phyloP scores from a whole-genome alignment of 2,797 vertebrate genomes.

The Trematomus bernacchii region DNA sequence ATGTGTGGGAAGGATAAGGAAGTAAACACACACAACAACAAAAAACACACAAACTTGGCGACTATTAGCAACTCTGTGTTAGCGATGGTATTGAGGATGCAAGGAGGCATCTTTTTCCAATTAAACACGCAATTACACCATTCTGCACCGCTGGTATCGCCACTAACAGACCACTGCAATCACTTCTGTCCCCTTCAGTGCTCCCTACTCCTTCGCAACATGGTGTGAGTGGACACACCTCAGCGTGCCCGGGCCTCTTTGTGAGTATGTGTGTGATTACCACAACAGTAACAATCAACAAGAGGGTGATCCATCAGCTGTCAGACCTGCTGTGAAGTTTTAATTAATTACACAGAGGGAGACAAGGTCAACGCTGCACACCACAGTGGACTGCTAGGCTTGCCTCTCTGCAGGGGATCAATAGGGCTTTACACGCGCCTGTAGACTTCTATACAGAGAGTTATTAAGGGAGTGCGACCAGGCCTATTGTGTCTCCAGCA shows the following conservation, averaged over 20 bases:
- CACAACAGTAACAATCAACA: conserved; percentile 81
- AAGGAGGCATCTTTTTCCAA: conserved; percentile 33
- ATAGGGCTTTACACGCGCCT: conserved; percentile 76
- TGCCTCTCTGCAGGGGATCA: conserved; percentile 73
- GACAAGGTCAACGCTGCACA: conserved; percentile 83
- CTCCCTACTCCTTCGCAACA: conserved; percentile 27
- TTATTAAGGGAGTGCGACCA: conserved; percentile 78
- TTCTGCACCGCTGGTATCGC: conserved; percentile 37
- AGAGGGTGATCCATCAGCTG: conserved; percentile 84
- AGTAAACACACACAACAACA: conserved; percentile 29
- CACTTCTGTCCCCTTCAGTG: conserved; percentile 5
- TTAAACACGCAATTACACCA: conserved; percentile 36
- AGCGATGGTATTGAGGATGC: conserved; percentile 1
- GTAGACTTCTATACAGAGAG: conserved; percentile 74
- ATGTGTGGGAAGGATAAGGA: conserved; percentile 48
- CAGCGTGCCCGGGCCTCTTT: conserved; percentile 15
- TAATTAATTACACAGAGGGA: conserved; percentile 86
- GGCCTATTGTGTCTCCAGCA: conserved; percentile 71
- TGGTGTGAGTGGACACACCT: conserved; percentile 54
- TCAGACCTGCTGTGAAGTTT: conserved; percentile 83
- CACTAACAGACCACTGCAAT: conserved; percentile 49
- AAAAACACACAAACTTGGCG: conserved; percentile 20
- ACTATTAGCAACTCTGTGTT: conserved; percentile 21
- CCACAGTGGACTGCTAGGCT: conserved; percentile 67
- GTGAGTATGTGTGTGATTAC: conserved; percentile 59